phyloP scores from a whole-genome alignment of 2,113 vertebrate genomes.

The Ibidorhyncha struthersii region DNA sequence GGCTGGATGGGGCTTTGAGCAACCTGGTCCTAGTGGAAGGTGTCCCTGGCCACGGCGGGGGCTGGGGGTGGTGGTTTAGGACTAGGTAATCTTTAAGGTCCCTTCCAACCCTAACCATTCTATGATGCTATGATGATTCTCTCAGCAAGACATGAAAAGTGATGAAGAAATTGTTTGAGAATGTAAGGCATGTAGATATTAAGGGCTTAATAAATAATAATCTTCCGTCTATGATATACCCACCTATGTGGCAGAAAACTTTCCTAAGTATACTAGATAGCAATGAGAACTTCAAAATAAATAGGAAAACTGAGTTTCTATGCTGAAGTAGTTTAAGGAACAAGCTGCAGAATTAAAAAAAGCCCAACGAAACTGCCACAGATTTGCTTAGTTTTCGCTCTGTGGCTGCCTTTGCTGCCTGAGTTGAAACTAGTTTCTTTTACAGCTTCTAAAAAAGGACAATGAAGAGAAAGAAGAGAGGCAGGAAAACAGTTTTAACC shows the following conservation, averaged over 20 bases:
- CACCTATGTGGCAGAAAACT: background rate
- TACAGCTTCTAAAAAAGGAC: background rate
- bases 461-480: background rate
- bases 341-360: background rate
- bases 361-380: background rate
- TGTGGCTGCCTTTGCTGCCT: background rate
- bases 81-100: background rate
- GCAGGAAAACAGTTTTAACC: background rate
- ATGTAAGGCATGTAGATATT: background rate
- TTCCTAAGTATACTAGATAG: background rate
- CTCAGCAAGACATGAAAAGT: background rate
- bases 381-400: background rate
- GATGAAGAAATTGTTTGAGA: background rate
- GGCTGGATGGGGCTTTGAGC: background rate
- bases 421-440: background rate
- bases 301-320: background rate
- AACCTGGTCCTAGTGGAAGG: background rate
- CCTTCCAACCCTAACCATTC: background rate
- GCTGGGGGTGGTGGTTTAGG: no score
- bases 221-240: background rate
- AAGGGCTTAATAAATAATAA: background rate
- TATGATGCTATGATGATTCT: background rate
- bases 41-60: background rate
- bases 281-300: background rate
- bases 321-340: background rate